These are phyloP conservation scores for Aphidius ervi DNA, from an alignment of 1,140 invertebrate genomes.

Conservation along the genomic window DNA sequence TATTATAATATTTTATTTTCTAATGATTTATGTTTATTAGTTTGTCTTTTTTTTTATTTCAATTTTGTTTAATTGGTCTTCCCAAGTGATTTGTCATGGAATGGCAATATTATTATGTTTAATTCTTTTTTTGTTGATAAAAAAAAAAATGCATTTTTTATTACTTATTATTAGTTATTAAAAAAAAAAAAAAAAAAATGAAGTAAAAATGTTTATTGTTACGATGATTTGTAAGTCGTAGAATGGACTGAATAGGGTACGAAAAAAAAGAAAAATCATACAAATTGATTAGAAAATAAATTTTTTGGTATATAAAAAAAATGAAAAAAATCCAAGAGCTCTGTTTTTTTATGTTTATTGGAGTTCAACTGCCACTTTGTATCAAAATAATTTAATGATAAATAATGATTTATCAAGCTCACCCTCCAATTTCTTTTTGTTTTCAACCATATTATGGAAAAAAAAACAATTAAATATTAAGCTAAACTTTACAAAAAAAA, in stretches of 20 bases:
- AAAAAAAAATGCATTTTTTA: constrained; percentile 4
- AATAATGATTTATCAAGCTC: constrained; percentile 49
- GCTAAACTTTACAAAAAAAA: constrained; percentile 29
- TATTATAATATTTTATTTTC: constrained; percentile 10
- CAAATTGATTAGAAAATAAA: constrained; percentile 27
- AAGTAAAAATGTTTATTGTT: constrained; percentile 1
- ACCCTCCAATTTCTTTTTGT: constrained; percentile 40
- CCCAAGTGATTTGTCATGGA: constrained; percentile 16
- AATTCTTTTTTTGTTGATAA: constrained; percentile 4
- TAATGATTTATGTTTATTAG: constrained; percentile 11
- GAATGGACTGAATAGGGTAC: constrained; percentile 43
- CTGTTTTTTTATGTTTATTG: constrained; percentile 22
- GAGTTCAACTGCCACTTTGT: constrained; percentile 41
- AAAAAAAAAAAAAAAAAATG: constrained; percentile 11
- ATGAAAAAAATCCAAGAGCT: constrained; percentile 21
- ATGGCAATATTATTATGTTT: constrained; percentile 8
- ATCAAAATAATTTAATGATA: constrained; percentile 36
- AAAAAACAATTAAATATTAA: constrained; percentile 17
- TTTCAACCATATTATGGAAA: constrained; percentile 7
- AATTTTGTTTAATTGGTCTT: constrained; percentile 20
- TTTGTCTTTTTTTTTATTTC: neutral
- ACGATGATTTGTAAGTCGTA: constrained; percentile 13
- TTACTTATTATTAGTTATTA: constrained; percentile 2
- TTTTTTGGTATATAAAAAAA: constrained; percentile 17
- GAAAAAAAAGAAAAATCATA: constrained; percentile 16